Conservation (phyloP, 1,140 invertebrate genomes). For the Hypsibius dujardini region DNA sequence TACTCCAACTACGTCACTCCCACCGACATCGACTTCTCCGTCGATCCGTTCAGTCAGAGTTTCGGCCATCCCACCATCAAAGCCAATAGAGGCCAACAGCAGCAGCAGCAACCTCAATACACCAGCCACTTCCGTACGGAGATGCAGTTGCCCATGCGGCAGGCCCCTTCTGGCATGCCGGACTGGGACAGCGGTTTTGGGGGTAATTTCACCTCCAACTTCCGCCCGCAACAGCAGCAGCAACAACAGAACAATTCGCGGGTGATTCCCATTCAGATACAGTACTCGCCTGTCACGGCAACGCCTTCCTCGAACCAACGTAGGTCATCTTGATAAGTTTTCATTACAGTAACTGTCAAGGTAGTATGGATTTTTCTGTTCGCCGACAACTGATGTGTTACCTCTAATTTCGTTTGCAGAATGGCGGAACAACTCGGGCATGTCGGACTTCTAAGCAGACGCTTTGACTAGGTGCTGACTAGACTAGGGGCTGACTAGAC, state of each 20-base stretch:
- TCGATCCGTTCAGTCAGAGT: neutral
- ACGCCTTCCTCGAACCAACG: neutral
- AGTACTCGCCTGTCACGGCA: neutral
- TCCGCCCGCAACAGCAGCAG: neutral
- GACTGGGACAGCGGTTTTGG: neutral
- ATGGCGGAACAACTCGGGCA: neutral
- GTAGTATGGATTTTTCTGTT: neutral
- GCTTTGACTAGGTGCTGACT: neutral
- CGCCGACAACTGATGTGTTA: neutral
- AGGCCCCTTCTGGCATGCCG: neutral
- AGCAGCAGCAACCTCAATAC: neutral
- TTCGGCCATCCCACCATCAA: neutral
- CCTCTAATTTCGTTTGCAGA: neutral
- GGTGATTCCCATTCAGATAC: constrained; percentile 12
- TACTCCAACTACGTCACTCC: neutral
- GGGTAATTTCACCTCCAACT: neutral
- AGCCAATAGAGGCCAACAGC: neutral
- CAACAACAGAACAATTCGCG: neutral
- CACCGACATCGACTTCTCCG: neutral
- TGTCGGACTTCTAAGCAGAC: constrained; percentile 9
- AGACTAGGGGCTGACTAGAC: neutral
- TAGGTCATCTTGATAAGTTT: neutral
- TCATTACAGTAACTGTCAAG: neutral
- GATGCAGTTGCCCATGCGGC: constrained; percentile 1
- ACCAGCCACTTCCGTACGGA: constrained; percentile 6